These are phyloP conservation scores for Chrysolina haemoptera DNA, from an alignment of 2,888 invertebrate genomes.

Conservation along the genomic window DNA sequence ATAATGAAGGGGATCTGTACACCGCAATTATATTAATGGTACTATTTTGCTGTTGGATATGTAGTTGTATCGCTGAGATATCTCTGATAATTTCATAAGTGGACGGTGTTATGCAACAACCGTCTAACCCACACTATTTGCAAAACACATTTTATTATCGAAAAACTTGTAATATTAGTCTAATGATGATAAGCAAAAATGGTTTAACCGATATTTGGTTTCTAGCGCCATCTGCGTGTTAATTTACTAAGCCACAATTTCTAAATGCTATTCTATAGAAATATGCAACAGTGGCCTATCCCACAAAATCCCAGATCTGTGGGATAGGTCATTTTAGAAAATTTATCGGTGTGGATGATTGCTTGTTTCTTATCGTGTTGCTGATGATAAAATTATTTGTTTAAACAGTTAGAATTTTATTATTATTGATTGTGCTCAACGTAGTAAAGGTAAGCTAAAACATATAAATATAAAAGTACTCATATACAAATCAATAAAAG, in stretches of 20 bases:
- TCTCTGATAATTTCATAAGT: too few relatives aligned
- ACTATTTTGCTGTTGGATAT: too few relatives aligned
- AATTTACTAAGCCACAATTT: slow-evolving; percentile 20
- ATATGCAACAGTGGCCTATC: slow-evolving; percentile 18
- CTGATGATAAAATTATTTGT: neutral
- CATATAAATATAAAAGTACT: slow-evolving; percentile 23
- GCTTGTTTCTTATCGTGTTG: slow-evolving; percentile 12
- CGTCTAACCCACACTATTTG: slow-evolving; percentile 14
- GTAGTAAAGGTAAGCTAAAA: slow-evolving; percentile 23
- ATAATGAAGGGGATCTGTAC: too few relatives aligned
- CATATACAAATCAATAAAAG: neutral
- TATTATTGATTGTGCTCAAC: slow-evolving; percentile 23
- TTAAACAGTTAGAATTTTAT: slow-evolving; percentile 4
- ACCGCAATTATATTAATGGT: too few relatives aligned
- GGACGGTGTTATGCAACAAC: too few relatives aligned
- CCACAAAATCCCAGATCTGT: slow-evolving; percentile 15
- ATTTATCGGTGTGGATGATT: slow-evolving; percentile 16
- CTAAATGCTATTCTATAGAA: slow-evolving; percentile 20
- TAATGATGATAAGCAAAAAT: too few relatives aligned
- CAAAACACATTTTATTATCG: neutral
- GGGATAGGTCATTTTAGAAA: slow-evolving; percentile 23
- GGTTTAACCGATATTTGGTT: slow-evolving; percentile 7
- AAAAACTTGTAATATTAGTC: neutral
- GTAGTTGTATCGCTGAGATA: too few relatives aligned
- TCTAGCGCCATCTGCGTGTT: slow-evolving; percentile 18